Percentiles rank a stretch among this genome's conserved stretches.
These are phyloP conservation scores for Calephelis nemesis DNA, from an alignment of 1,140 invertebrate genomes.

Conservation along the genomic window DNA sequence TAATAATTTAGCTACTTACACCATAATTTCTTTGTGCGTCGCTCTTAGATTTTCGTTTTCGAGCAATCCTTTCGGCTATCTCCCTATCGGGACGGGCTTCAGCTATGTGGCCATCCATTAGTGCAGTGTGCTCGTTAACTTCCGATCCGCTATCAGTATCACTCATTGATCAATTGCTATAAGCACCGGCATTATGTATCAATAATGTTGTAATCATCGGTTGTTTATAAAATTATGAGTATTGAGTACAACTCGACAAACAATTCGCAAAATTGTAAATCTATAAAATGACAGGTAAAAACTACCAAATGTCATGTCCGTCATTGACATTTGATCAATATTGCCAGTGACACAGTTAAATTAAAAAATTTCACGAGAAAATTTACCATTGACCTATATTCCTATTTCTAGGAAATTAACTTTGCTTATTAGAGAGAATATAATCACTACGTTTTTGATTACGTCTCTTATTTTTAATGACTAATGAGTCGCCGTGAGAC, in stretches of 20 bases:
- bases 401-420: too few relatives aligned
- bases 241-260: slow-evolving; percentile 6
- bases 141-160: slow-evolving; percentile 60
- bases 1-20: slow-evolving; percentile 43
- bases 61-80: slow-evolving; percentile 64
- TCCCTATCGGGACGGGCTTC: slow-evolving; percentile 75
- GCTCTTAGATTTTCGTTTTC: slow-evolving; percentile 65
- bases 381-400: too few relatives aligned
- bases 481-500: too few relatives aligned
- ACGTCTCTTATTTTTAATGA: too few relatives aligned
- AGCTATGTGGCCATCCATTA: slow-evolving; percentile 89
- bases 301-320: not conserved
- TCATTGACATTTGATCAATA: too few relatives aligned
- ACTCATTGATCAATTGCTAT: slow-evolving; percentile 65
- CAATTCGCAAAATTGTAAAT: slow-evolving; percentile 1
- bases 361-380: too few relatives aligned
- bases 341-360: too few relatives aligned
- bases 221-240: not conserved
- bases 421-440: too few relatives aligned
- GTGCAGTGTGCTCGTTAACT: slow-evolving; percentile 86
- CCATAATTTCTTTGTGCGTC: slow-evolving; percentile 66
- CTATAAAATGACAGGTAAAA: not conserved
- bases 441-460: too few relatives aligned
- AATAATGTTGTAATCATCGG: slow-evolving; percentile 11
- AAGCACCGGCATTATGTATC: slow-evolving; percentile 49